These are phyloP conservation scores for Dermolepida albohirtum DNA, from an alignment of 2,888 invertebrate genomes.

Conservation along the genomic window DNA sequence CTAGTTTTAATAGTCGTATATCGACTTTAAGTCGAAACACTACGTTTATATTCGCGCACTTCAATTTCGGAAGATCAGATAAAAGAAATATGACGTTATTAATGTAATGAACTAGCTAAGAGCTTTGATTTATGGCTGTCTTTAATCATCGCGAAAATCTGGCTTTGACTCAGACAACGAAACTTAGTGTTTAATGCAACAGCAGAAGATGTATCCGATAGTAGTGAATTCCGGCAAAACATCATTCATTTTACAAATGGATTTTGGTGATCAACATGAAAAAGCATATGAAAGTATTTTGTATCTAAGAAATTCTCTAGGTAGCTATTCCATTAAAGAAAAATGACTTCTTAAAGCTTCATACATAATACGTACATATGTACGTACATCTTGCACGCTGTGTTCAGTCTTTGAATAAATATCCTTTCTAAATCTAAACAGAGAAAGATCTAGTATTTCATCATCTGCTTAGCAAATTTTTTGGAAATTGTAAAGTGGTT, in stretches of 20 bases:
- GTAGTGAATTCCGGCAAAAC: conserved; percentile 8
- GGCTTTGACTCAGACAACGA: conserved; percentile 48
- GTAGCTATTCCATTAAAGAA: no score
- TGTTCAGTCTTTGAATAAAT: no score
- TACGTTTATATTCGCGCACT: conserved; percentile 27
- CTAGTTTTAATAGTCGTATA: not conserved
- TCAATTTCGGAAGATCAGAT: conserved; percentile 33
- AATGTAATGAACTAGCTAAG: conserved; percentile 52
- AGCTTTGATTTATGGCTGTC: conserved; percentile 51
- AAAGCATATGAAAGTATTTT: not conserved
- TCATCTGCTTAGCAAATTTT: not conserved
- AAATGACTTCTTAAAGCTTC: not conserved
- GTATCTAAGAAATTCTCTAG: conserved; percentile 13
- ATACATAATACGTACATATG: not conserved
- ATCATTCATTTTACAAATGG: conserved; percentile 38
- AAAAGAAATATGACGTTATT: conserved; percentile 52
- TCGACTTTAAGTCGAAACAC: conserved; percentile 32
- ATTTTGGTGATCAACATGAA: conserved; percentile 28
- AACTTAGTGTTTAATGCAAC: conserved; percentile 41
- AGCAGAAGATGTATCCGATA: conserved; percentile 18
- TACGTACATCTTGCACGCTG: no score
- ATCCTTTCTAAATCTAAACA: no score
- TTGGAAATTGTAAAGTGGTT: no score
- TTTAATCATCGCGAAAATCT: conserved; percentile 50
- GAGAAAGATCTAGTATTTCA: not conserved